Evolutionary conservation across 2,888 invertebrate genomes (phyloP).

Genomic region (Megastigmus dorsalis): DNA sequence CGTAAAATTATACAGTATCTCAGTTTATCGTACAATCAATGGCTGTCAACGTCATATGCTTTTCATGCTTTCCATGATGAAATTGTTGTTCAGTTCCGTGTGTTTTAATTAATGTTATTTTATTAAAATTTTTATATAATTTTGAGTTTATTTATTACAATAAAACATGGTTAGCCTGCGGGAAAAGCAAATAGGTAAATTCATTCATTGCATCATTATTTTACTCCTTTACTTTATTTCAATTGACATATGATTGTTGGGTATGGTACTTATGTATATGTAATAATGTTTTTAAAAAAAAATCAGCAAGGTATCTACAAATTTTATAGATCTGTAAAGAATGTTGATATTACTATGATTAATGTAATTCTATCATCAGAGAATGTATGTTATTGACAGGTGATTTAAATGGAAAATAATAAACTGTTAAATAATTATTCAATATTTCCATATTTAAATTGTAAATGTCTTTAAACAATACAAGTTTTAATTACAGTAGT

Average conservation of each 20-base stretch:
- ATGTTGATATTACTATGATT: no score
- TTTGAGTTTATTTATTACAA: constrained; percentile 16
- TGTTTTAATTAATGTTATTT: constrained; percentile 40
- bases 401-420: no score
- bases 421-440: no score
- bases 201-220: not conserved
- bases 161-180: constrained; percentile 80
- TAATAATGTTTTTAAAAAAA: no score
- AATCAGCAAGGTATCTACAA: no score
- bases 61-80: constrained; percentile 20
- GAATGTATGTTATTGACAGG: no score
- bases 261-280: no score
- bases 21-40: not conserved
- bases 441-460: no score
- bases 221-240: not conserved
- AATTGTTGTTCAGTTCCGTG: constrained; percentile 43
- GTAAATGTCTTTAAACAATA: no score
- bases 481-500: no score
- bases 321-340: no score
- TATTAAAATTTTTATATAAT: constrained; percentile 46
- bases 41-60: constrained; percentile 52
- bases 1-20: not conserved
- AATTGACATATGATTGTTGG: not conserved
- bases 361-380: no score
- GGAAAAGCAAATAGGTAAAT: constrained; percentile 83